These are phyloP conservation scores for Subacronicta megacephala DNA, from an alignment of 2,888 invertebrate genomes.

Conservation along the genomic window DNA sequence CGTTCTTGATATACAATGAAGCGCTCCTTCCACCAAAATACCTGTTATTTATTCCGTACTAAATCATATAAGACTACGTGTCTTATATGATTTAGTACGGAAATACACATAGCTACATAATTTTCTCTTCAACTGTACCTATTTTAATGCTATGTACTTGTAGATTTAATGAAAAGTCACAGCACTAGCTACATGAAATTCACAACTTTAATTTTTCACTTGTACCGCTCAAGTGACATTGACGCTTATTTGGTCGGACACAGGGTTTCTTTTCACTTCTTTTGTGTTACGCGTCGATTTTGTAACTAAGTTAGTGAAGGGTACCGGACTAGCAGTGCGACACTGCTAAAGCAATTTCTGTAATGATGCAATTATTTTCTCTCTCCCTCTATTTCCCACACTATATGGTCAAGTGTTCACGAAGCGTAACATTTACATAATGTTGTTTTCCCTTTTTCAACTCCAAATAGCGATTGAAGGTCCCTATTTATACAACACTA, in stretches of 20 bases:
- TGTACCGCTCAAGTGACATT: slow-evolving; percentile 46
- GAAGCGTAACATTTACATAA: slow-evolving; percentile 71
- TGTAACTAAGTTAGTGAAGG: slow-evolving; percentile 71
- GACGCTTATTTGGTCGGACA: slow-evolving; percentile 41
- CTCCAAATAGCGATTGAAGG: slow-evolving; percentile 47
- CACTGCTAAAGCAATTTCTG: slow-evolving; percentile 71
- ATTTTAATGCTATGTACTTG: too few relatives aligned
- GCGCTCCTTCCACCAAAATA: slow-evolving; percentile 7
- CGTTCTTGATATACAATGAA: slow-evolving; percentile 28
- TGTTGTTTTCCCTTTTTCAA: slow-evolving; percentile 61
- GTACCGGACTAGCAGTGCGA: slow-evolving; percentile 59
- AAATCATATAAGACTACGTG: slow-evolving; percentile 3
- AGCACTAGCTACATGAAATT: slow-evolving; percentile 64
- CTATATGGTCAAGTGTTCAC: slow-evolving; percentile 72
- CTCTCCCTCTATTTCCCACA: slow-evolving; percentile 65
- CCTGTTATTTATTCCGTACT: slow-evolving; percentile 15
- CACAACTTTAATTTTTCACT: slow-evolving; percentile 66
- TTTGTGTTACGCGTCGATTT: slow-evolving; percentile 45
- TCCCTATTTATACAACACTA: slow-evolving; percentile 59
- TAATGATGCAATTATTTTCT: slow-evolving; percentile 80
- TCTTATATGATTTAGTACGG: too few relatives aligned
- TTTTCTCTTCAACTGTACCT: slow-evolving; percentile 16
- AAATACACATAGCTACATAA: slow-evolving; percentile 10
- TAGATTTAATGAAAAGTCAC: slow-evolving; percentile 67
- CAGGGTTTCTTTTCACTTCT: slow-evolving; percentile 58